Evolutionary conservation across 23 tunicate species (phyloP).

Genomic region (Halocynthia aurantium): DNA sequence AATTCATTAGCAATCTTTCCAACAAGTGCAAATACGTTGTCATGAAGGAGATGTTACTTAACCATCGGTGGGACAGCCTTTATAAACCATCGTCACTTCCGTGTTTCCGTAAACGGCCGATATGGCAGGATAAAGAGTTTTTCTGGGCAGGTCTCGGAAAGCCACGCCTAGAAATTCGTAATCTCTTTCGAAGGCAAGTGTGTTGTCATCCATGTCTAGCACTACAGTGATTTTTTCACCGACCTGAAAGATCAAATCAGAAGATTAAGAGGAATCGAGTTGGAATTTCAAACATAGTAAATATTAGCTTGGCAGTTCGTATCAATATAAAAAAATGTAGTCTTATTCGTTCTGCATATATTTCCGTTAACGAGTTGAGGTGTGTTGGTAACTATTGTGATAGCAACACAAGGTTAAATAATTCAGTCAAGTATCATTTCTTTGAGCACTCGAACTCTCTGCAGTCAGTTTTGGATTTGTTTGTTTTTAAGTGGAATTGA

Average conservation of each 20-base stretch:
- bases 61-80: slow-evolving; percentile 71
- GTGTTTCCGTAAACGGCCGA: slow-evolving; percentile 85
- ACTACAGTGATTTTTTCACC: slow-evolving; percentile 83
- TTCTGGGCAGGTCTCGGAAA: slow-evolving; percentile 49
- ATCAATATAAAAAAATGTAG: too few species aligned
- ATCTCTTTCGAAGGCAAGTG: slow-evolving; percentile 74
- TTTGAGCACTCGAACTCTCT: too few species aligned
- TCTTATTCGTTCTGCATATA: too few species aligned
- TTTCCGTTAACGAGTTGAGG: too few species aligned
- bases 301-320: background rate
- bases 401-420: too few species aligned
- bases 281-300: background rate
- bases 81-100: slow-evolving; percentile 83
- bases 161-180: slow-evolving; percentile 75
- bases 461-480: too few species aligned
- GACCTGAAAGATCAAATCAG: slow-evolving; percentile 17
- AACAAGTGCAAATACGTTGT: too few species aligned
- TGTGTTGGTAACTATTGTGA: too few species aligned
- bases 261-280: background rate
- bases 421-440: too few species aligned
- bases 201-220: slow-evolving; percentile 73
- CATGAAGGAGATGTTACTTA: slow-evolving; percentile 6
- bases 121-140: slow-evolving; percentile 56
- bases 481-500: background rate
- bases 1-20: too few species aligned